Evolutionary conservation across 1,140 invertebrate species (phyloP).

Genomic region (Brachionus angularis): DNA sequence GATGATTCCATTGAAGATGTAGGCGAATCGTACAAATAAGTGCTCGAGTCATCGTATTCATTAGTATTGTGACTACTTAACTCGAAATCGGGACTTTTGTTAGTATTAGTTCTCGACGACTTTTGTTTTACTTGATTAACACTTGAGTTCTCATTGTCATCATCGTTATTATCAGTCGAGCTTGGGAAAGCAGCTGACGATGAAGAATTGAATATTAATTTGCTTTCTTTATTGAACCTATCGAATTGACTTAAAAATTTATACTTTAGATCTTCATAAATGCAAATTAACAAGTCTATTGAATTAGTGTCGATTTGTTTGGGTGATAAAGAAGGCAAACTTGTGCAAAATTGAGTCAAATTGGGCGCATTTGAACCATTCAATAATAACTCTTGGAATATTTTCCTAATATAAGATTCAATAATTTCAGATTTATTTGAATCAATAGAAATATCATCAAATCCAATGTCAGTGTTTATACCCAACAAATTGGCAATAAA

Average conservation of each 20-base stretch:
- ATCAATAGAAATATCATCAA: constrained; percentile 34
- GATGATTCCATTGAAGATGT: constrained; percentile 19
- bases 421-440: constrained; percentile 30
- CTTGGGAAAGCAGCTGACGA: not conserved
- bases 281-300: not conserved
- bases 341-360: not conserved
- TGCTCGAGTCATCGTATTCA: constrained; percentile 39
- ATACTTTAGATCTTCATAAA: constrained; percentile 9
- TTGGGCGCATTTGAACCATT: not conserved
- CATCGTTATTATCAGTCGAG: constrained; percentile 6
- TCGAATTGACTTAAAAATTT: constrained; percentile 38
- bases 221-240: constrained; percentile 5
- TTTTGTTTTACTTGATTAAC: not conserved
- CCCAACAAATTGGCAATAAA: constrained; percentile 10
- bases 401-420: constrained; percentile 14
- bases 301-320: constrained; percentile 9
- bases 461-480: constrained; percentile 30
- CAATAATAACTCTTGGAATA: constrained; percentile 13
- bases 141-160: not conserved
- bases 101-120: not conserved
- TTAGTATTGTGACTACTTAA: constrained; percentile 30
- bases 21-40: constrained; percentile 39
- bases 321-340: not conserved
- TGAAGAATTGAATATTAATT: constrained; percentile 11
- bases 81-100: constrained; percentile 19